phyloP scores from a whole-genome alignment of 2,113 vertebrate species.

The Ictidomys tridecemlineatus region DNA sequence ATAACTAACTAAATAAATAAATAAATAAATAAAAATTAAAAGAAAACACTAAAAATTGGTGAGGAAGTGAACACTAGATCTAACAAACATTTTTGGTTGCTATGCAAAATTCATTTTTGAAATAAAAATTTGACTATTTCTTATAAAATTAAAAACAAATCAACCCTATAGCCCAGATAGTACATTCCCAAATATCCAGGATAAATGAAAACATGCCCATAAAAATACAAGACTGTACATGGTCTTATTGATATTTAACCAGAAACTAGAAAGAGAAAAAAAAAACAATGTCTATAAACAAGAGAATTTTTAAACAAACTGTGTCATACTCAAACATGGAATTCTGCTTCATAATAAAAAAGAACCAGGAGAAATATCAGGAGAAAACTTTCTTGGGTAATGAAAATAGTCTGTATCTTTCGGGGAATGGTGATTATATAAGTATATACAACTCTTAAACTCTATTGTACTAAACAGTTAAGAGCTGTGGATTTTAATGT shows the following conservation, averaged over 20 bases:
- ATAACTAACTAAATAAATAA: no score
- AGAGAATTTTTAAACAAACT: constrained; percentile 2
- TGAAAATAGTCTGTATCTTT: neutral
- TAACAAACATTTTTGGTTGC: neutral
- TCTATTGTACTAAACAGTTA: neutral
- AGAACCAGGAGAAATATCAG: neutral
- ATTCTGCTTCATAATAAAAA: neutral
- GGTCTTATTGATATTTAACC: neutral
- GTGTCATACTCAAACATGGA: neutral
- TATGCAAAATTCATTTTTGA: constrained; percentile 5
- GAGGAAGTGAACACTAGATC: neutral
- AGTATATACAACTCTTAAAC: constrained; percentile 1
- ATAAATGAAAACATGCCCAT: constrained; percentile 23
- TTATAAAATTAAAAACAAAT: constrained; percentile 39
- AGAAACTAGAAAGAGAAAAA: neutral
- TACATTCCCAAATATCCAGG: neutral
- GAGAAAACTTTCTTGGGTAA: neutral
- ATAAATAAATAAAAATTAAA: no score
- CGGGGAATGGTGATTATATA: neutral
- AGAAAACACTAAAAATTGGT: neutral
- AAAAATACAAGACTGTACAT: neutral
- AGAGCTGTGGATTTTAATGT: neutral
- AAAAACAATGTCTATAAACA: neutral
- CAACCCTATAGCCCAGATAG: neutral
- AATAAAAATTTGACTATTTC: neutral